These are phyloP conservation scores for Crossocerus cetratus DNA, from an alignment of 2,888 invertebrate genomes.

Conservation along the genomic window DNA sequence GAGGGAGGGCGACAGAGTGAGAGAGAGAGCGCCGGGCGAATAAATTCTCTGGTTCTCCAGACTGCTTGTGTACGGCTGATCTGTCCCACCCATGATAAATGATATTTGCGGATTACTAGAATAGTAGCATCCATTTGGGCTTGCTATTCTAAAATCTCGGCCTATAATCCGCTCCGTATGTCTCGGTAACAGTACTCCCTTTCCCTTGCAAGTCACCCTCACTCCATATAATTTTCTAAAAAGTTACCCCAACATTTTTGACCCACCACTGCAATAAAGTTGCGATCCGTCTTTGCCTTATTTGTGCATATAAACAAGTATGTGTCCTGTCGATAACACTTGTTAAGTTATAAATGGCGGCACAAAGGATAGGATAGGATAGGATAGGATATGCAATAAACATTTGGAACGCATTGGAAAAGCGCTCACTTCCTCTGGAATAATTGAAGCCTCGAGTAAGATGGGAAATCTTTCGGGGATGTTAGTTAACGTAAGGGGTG, in stretches of 20 bases:
- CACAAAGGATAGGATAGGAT: too few species aligned
- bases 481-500: constrained; percentile 50
- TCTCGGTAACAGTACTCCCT: constrained; percentile 17
- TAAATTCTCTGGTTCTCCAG: too few species aligned
- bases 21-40: too few species aligned
- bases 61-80: too few species aligned
- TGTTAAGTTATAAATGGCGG: too few species aligned
- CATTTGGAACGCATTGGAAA: constrained; percentile 7
- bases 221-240: neutral
- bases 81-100: constrained; percentile 65
- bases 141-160: constrained; percentile 65
- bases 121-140: constrained; percentile 58
- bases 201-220: constrained; percentile 4
- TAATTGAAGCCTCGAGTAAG: constrained; percentile 47
- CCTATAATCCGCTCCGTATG: constrained; percentile 65
- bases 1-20: neutral
- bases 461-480: constrained; percentile 41
- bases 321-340: too few species aligned
- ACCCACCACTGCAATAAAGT: too few species aligned
- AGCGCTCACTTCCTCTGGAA: constrained; percentile 13
- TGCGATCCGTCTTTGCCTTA: too few species aligned
- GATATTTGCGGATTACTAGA: constrained; percentile 73
- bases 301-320: too few species aligned
- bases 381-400: too few species aligned
- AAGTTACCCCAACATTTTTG: too few species aligned